Evolutionary conservation across 2,888 invertebrate genomes (phyloP).

Genomic region (Oscheius sp.): DNA sequence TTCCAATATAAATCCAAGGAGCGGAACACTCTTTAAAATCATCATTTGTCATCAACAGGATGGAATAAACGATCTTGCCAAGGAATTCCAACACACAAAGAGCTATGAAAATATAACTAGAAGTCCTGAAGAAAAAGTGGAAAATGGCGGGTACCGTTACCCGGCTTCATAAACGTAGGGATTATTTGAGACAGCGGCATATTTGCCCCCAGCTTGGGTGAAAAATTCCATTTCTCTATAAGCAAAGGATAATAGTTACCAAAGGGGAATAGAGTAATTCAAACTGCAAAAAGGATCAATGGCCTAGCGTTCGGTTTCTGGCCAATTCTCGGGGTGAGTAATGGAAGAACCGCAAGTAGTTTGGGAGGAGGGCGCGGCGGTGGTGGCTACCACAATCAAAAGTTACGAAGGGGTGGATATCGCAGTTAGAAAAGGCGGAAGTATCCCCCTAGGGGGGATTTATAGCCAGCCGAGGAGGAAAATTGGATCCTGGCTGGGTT

Average conservation of each 20-base stretch:
- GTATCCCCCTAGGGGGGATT: conserved; percentile 11
- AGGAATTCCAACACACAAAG: conserved; percentile 14
- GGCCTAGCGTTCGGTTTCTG: background rate
- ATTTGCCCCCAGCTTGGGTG: conserved; percentile 6
- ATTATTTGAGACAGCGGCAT: background rate
- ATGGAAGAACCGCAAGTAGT: background rate
- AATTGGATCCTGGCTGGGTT: background rate
- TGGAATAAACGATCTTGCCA: background rate
- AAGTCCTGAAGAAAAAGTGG: conserved; percentile 1
- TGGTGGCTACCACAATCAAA: background rate
- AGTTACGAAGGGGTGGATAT: background rate
- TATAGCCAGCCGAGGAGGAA: background rate
- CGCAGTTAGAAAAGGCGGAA: background rate
- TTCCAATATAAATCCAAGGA: background rate
- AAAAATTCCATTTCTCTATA: conserved; percentile 7
- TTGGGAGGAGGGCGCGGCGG: background rate
- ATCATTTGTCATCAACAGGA: conserved; percentile 5
- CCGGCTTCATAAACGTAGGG: conserved; percentile 9
- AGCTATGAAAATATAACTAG: conserved; percentile 15
- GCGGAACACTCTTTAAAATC: conserved; percentile 9
- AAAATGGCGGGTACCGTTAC: background rate
- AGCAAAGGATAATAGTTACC: background rate
- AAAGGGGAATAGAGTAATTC: background rate
- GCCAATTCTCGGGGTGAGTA: background rate
- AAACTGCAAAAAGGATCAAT: background rate